These are phyloP conservation scores for Corbicula japonica DNA, from an alignment of 2,888 invertebrate genomes.

Conservation along the genomic window DNA sequence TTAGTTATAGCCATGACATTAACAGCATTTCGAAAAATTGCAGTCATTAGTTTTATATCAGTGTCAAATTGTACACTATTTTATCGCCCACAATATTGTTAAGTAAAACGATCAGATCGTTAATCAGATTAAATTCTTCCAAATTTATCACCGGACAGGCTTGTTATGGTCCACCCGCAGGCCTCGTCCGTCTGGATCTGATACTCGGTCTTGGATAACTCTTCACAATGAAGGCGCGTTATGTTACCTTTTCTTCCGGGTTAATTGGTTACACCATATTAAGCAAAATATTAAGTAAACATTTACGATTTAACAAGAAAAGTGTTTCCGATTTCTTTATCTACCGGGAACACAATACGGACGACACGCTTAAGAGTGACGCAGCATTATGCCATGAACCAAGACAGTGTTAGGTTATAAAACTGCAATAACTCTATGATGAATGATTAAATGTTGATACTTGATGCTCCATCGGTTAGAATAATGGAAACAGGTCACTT, in stretches of 20 bases:
- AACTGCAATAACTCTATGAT: too few species aligned
- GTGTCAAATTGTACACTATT: background rate
- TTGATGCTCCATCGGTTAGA: too few species aligned
- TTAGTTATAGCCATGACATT: too few species aligned
- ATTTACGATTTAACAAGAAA: constrained; percentile 20
- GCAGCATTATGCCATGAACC: constrained; percentile 8
- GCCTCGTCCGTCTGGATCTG: constrained; percentile 26
- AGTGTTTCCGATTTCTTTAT: constrained; percentile 41
- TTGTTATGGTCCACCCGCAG: constrained; percentile 18
- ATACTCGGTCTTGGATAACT: constrained; percentile 20
- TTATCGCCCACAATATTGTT: too few species aligned
- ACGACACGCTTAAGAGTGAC: too few species aligned
- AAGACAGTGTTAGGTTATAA: constrained; percentile 2
- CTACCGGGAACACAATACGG: constrained; percentile 31
- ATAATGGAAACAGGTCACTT: too few species aligned
- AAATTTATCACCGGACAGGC: constrained; percentile 3
- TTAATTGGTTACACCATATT: constrained; percentile 1
- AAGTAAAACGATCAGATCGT: too few species aligned
- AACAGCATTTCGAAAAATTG: constrained; percentile 3
- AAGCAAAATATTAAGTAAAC: constrained; percentile 28
- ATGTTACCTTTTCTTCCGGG: constrained; percentile 18
- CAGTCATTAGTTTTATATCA: background rate
- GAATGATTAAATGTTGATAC: too few species aligned
- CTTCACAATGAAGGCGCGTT: constrained; percentile 11
- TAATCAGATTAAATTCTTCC: constrained; percentile 18